A percentile compares a stretch with the other conserved stretches of the same genome.
Evolutionary conservation across 2,888 invertebrate species (phyloP).

Genomic region (Metalampra italica): DNA sequence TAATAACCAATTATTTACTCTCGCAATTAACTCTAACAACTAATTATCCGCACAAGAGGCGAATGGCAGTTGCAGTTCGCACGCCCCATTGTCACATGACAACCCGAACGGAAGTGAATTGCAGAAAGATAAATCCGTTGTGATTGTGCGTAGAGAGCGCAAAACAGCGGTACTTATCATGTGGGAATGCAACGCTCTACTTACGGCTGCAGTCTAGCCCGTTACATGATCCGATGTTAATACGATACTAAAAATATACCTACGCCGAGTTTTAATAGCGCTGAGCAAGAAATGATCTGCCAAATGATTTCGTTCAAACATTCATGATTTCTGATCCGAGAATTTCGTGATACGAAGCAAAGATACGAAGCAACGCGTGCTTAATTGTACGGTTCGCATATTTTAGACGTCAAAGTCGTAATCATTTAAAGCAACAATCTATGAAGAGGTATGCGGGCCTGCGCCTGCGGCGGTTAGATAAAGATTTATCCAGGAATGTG

Average conservation of each 20-base stretch:
- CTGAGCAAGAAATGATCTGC: too few species aligned
- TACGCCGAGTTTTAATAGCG: background rate
- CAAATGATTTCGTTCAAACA: too few species aligned
- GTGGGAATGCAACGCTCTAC: slow-evolving; percentile 70
- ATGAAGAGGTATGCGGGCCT: slow-evolving; percentile 4
- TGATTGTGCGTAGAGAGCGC: slow-evolving; percentile 50
- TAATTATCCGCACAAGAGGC: background rate
- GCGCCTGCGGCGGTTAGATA: slow-evolving; percentile 25
- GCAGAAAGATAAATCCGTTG: slow-evolving; percentile 51
- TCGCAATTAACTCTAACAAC: background rate
- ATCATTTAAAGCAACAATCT: slow-evolving; percentile 6
- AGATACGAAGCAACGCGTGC: background rate
- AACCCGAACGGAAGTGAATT: slow-evolving; percentile 45
- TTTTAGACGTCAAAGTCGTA: slow-evolving; percentile 1
- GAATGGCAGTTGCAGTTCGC: slow-evolving; percentile 26
- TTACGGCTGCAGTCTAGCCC: slow-evolving; percentile 46
- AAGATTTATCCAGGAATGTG: slow-evolving; percentile 47
- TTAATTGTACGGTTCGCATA: slow-evolving; percentile 6
- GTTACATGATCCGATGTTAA: slow-evolving; percentile 35
- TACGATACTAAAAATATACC: slow-evolving; percentile 14
- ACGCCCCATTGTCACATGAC: slow-evolving; percentile 35
- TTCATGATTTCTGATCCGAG: too few species aligned
- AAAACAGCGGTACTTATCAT: slow-evolving; percentile 46
- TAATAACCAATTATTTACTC: background rate
- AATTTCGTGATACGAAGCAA: background rate